Base-by-base conservation (phyloP, 2,888 invertebrate species). In the Pristionchus exspectatus region DNA sequence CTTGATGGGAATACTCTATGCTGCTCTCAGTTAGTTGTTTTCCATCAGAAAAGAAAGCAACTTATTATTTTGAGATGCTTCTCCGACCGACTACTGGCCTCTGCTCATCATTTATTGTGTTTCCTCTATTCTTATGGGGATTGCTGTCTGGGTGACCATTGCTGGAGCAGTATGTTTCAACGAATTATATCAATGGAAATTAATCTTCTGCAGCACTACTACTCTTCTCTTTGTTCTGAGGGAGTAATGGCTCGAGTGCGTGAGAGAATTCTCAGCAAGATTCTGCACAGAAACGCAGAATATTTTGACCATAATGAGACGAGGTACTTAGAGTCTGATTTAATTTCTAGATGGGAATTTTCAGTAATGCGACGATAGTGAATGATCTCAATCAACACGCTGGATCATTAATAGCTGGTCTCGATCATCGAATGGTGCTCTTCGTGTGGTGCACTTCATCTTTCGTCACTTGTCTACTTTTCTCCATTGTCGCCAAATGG, bases 341-440 rank as follows among this genome's bases (percentile, higher is more conserved):
- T 18, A 9, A 74, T 38, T 24, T 38, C 30, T 33, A 7, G 21
- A 38, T 38, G 38, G 38, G 38, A 18, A 38, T 63, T 16, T 72
- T 12, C 27, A 81, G 87, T 44, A 63, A 63, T 27, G 87, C 87
- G 12, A 54, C 69, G 1, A 87, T 87, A 50, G 87, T 87, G 12
- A 69, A 63, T 16, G 87, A 87, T 59, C 56, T 87, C 87, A 87
- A 87, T 21, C 44, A 66, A n/a, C 87, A 87, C 2, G 14, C 87
- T 18, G 18, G 18, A 18, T 18, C 44, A 38, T 50, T 87, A n/a
- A 69, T 69, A 50, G 87, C 87, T 92, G 91, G 91, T 85, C 89
- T 92, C 12, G 92, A 92, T 90, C 91, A 92, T 44, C 91, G 92
- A n/a, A 90, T 91, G 63, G 91, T 92, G 72, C 90, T 91, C 7